Evolutionary conservation across 2,888 invertebrate genomes (phyloP).

Genomic region (Epinotia brunnichana): DNA sequence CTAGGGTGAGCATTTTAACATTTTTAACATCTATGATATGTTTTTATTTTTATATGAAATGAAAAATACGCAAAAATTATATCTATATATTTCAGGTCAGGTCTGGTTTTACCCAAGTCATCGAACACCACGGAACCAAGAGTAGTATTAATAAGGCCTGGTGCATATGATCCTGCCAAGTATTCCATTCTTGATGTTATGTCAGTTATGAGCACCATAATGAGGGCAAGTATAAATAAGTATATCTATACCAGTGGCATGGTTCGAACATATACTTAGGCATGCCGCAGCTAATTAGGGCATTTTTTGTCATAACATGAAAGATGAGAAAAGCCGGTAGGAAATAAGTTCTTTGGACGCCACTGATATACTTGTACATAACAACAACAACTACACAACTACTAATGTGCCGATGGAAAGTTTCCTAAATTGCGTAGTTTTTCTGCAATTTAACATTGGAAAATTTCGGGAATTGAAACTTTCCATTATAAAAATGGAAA

Average conservation of each 20-base stretch:
- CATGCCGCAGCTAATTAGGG: no score
- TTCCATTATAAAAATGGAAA: no score
- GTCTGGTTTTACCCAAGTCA: conserved; percentile 57
- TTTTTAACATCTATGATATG: not conserved
- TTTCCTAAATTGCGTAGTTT: no score
- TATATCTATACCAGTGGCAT: not conserved
- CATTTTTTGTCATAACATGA: no score
- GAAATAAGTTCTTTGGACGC: no score
- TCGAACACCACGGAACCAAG: conserved; percentile 64
- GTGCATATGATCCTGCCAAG: conserved; percentile 70
- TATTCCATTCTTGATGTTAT: conserved; percentile 56
- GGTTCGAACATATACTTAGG: no score
- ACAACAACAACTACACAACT: no score
- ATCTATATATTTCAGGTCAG: conserved; percentile 50
- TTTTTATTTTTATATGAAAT: not conserved
- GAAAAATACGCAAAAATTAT: not conserved
- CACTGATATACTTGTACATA: no score
- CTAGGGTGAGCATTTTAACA: conserved; percentile 54
- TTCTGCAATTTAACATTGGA: no score
- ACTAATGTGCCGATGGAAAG: no score
- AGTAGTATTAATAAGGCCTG: conserved; percentile 79
- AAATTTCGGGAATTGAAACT: no score
- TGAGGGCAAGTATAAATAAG: conserved; percentile 58
- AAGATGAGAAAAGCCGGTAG: no score
- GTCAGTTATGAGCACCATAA: conserved; percentile 51